Evolutionary conservation across 2,797 vertebrate genomes (phyloP).

Genomic region (Microhierax caerulescens): DNA sequence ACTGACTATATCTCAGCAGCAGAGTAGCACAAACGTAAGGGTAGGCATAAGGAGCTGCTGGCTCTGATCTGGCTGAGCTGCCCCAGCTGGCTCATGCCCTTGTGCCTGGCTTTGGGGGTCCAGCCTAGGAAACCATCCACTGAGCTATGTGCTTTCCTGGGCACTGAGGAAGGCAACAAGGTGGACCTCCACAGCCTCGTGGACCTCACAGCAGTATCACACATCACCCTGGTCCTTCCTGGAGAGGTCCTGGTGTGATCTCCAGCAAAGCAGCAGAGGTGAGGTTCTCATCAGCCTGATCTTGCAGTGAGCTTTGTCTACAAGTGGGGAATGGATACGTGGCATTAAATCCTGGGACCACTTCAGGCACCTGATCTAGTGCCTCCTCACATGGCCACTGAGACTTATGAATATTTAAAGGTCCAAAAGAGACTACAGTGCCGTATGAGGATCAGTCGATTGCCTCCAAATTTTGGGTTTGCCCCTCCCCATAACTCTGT

Average conservation of each 20-base stretch:
- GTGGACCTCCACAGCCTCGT: accelerated
- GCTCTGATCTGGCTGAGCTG: background rate
- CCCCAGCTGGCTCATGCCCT: accelerated
- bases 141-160: background rate
- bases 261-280: background rate
- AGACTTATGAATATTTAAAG: background rate
- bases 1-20: background rate
- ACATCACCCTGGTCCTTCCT: background rate
- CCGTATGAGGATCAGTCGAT: background rate
- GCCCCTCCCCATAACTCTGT: background rate
- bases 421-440: background rate
- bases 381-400: background rate
- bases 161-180: background rate
- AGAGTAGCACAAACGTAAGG: background rate
- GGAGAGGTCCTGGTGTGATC: background rate
- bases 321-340: background rate
- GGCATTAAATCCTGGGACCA: background rate
- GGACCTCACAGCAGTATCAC: background rate
- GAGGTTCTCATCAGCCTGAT: background rate
- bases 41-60: background rate
- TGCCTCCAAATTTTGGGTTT: background rate
- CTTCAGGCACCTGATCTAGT: background rate
- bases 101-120: background rate
- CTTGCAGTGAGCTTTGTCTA: background rate
- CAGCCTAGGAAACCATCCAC: background rate